Percentiles rank a stretch among this genome's conserved stretches.
These are phyloP conservation scores for Pedetes capensis DNA, from an alignment of 2,113 vertebrate species.

Conservation along the genomic window DNA sequence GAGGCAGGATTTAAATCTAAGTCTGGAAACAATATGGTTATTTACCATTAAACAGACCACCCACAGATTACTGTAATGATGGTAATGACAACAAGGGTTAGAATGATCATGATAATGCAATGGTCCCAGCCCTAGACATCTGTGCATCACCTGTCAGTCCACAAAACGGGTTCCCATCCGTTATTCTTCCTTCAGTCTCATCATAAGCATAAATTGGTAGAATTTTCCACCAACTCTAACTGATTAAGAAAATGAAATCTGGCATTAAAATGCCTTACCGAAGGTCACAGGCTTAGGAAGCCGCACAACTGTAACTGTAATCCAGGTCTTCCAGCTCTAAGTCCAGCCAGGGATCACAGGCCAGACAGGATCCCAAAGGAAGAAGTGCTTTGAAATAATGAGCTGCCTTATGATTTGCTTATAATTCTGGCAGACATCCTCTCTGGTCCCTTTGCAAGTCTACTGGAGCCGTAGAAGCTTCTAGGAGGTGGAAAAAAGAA, in stretches of 20 bases:
- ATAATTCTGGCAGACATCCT: not conserved
- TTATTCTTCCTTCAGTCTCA: not conserved
- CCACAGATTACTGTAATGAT: not conserved
- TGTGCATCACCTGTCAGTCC: not conserved
- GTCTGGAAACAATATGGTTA: not conserved
- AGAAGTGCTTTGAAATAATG: not conserved
- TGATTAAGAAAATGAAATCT: constrained; percentile 12
- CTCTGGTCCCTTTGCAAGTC: not conserved
- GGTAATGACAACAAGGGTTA: too few relatives aligned
- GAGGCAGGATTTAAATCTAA: not conserved
- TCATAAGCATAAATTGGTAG: not conserved
- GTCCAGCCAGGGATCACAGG: not conserved
- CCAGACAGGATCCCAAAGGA: not conserved
- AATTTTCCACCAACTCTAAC: not conserved
- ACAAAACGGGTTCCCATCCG: not conserved
- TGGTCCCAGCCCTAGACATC: not conserved
- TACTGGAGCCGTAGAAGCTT: constrained; percentile 33
- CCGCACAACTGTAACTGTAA: not conserved
- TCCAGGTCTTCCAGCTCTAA: not conserved
- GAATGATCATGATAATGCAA: not conserved
- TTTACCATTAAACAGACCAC: not conserved
- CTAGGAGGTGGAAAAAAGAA: constrained; percentile 55
- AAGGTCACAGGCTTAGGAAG: not conserved
- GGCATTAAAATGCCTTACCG: not conserved
- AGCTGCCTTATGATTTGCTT: not conserved